Evolutionary conservation across 2,888 invertebrate genomes (phyloP), one percentile per base, ranked within the genome.

Genomic region (Trichopoda pennipes): DNA sequence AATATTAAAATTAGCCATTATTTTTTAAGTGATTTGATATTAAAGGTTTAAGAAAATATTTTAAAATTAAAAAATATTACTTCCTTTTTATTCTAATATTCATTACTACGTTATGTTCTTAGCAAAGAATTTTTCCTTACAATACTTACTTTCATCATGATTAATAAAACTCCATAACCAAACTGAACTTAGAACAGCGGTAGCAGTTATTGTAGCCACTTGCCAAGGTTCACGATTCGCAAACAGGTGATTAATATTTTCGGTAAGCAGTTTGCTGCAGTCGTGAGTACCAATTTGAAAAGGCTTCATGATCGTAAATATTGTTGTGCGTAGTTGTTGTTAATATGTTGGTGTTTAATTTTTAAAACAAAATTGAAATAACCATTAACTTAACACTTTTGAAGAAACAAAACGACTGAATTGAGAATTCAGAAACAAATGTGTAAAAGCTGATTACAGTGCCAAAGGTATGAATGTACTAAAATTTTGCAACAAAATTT

Each of bases 221-320:
- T 96, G 95, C 96, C 96, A 96, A 87, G 96, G 95, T 90, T 96
- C 96, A 87, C 93, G 93, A 76, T 93, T 93, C 55, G 92, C 93
- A 86, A 96, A 94, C 44, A 93, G 86, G 79, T 91, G 90, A 90
- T 95, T 95, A 35, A 95, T 88, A 49, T 92, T 87, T 55, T 87
- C 86, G 83, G 92, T 91, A 16, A 91, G 74, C 35, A 89, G 69
- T 82, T 90, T 90, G 80, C 90, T 85, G 77, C 86, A 88, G 70
- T 88, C 87, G 73, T 73, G 81, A 75, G 51, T 49, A 21, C 80
- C 44, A 78, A 81, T 84, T 61, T 84, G 84, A 78, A 88, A 87
- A 63, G 87, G 88, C 81, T 86, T 87, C 89, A 89, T 89, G 80
- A 56, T 87, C 38, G 47, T 47, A 21, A 23, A 6, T 47, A 32